phyloP scores from a whole-genome alignment of 2,888 invertebrate genomes.

The Elysia crispata region DNA sequence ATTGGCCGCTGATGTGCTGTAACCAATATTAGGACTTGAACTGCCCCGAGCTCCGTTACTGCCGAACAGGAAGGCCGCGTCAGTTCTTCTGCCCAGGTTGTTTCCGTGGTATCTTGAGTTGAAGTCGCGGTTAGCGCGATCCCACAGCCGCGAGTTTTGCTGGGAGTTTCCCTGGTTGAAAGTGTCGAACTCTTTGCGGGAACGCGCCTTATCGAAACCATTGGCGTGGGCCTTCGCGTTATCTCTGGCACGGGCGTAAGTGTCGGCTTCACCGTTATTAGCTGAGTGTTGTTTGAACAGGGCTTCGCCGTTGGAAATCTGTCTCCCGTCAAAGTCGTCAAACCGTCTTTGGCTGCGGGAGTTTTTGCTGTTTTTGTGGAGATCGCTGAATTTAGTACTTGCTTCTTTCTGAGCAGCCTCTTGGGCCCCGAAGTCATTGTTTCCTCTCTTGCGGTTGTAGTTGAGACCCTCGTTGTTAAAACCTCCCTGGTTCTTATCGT shows the following conservation, averaged over 20 bases:
- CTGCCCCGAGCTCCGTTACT: not conserved
- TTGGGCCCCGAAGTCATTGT: slow-evolving; percentile 49
- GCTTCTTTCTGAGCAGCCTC: slow-evolving; percentile 50
- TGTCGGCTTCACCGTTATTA: slow-evolving; percentile 14
- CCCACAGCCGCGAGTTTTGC: slow-evolving; percentile 41
- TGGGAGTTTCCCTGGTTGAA: slow-evolving; percentile 23
- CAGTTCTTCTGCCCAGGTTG: slow-evolving; percentile 5
- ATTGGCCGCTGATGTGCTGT: not conserved
- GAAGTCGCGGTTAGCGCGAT: slow-evolving; percentile 30
- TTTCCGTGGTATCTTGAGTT: slow-evolving; percentile 14
- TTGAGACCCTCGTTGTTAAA: slow-evolving; percentile 50
- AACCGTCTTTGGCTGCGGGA: slow-evolving; percentile 33
- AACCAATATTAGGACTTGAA: not conserved
- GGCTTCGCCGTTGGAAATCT: slow-evolving; percentile 45
- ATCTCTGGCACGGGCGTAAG: not conserved
- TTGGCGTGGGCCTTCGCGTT: slow-evolving; percentile 1
- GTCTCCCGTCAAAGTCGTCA: slow-evolving; percentile 41
- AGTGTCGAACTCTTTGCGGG: slow-evolving; percentile 34
- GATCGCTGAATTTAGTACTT: slow-evolving; percentile 45
- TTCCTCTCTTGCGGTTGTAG: slow-evolving; percentile 50
- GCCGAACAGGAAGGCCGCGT: slow-evolving; percentile 29
- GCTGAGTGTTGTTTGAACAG: slow-evolving; percentile 30
- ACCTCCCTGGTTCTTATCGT: slow-evolving; percentile 52
- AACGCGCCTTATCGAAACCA: not conserved
- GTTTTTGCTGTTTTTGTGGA: slow-evolving; percentile 40